Base-by-base conservation (phyloP, 2,888 invertebrate genomes). In the Macaria liturata region DNA sequence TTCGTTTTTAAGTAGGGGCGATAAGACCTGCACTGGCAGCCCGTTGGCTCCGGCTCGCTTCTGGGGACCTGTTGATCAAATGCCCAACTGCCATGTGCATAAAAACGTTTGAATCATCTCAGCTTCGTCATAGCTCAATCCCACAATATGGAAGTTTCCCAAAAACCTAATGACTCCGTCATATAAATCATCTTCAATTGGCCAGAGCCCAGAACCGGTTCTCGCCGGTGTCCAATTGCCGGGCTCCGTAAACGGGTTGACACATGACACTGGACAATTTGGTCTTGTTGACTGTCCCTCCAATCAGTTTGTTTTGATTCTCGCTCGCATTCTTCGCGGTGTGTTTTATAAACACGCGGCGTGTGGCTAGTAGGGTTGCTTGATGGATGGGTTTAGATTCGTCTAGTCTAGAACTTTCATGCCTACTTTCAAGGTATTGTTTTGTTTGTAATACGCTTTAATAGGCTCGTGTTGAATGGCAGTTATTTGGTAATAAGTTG, bases 221-320 rank as follows among this genome's bases (percentile, higher is more conserved):
- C n/a, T 3, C 56, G 63, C 78, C 74, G 76, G 80, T 67, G 65
- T 30, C 60, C 76, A 76, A 78, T 82, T 82, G 76, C 66, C 65
- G 63, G 61, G 60, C 62, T 64, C 70, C 64, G 72, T 78, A 69
- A 80, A 76, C 65, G 73, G 69, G 76, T 83, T 83, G 84, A 84
- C 84, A 74, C 75, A 70, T 78, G 83, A 84, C 84, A 77, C 75
- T 65, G 66, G 72, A 66, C 72, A 69, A 71, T 67, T 64, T 54
- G 56, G 54, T 31, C 53, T 53, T 52, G 51, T 57, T 55, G 55
- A 49, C 58, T 47, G 55, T 46, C 53, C 49, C 37, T 45, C 34
- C 39, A 59, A 52, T 54, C 54, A 54, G 44, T 56, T 52, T 64
- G 61, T 64, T 64, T 64, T 61, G 64, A 64, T 64, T 56, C 58